Conservation (phyloP, 2,113 vertebrate genomes). For the Odontesthes bonariensis region DNA sequence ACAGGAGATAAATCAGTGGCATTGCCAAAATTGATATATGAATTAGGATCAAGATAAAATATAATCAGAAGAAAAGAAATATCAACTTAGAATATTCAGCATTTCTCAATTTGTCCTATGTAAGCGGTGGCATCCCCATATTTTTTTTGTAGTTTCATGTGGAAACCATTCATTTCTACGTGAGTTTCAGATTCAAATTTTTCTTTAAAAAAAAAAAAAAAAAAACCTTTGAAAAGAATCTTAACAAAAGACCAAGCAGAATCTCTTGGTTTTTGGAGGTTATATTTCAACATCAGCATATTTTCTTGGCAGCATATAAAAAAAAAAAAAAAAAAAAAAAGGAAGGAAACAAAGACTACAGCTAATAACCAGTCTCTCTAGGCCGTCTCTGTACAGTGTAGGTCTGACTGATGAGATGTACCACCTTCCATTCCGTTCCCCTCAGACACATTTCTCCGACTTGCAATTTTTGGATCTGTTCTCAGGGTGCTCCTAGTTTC, state of each 20-base stretch:
- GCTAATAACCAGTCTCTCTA: conserved; percentile 78
- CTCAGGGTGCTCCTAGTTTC: conserved; percentile 6
- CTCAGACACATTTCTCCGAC: conserved; percentile 40
- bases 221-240: conserved; percentile 2
- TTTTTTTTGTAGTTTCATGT: neutral
- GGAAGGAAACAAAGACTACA: conserved; percentile 77
- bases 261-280: conserved; percentile 76
- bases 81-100: too few relatives aligned
- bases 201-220: neutral
- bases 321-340: conserved; percentile 78
- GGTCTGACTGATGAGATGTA: conserved; percentile 72
- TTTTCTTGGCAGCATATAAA: conserved; percentile 86
- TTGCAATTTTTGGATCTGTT: conserved; percentile 40
- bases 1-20: neutral
- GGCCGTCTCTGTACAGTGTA: conserved; percentile 77
- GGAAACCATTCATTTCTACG: neutral
- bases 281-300: conserved; percentile 86
- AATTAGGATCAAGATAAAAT: neutral
- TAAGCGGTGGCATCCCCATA: neutral
- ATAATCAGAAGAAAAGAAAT: too few relatives aligned
- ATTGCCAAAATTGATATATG: neutral
- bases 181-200: neutral
- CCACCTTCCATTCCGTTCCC: conserved; percentile 64
- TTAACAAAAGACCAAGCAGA: conserved; percentile 65
- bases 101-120: neutral